Conservation (phyloP, 2,113 vertebrate genomes). For the Oxygymnocypris stewartii region DNA sequence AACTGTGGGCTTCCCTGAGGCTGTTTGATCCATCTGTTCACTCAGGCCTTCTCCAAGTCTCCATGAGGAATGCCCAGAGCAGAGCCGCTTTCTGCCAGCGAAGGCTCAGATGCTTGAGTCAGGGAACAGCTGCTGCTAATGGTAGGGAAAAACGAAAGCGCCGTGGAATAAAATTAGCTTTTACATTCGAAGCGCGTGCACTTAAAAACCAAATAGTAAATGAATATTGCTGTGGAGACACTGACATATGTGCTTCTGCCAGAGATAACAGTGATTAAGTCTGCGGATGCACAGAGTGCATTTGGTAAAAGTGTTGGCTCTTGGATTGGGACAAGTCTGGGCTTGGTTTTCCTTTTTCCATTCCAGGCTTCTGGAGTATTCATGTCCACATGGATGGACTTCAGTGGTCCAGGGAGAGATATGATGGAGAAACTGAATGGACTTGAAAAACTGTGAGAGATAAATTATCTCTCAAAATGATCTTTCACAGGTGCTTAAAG, state of each 20-base stretch:
- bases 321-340: constrained; percentile 5
- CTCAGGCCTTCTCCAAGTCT: constrained; percentile 7
- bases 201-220: background rate
- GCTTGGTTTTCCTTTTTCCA: background rate
- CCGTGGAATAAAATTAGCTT: background rate
- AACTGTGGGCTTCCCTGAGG: background rate
- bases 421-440: background rate
- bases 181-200: too few species aligned
- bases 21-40: constrained; percentile 15
- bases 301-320: background rate
- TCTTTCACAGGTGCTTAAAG: background rate
- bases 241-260: background rate
- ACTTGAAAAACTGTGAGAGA: background rate
- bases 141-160: background rate
- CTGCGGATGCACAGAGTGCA: background rate
- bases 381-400: background rate
- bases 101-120: constrained; percentile 18
- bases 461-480: background rate
- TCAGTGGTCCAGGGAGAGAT: background rate
- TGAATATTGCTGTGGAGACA: background rate
- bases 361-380: background rate
- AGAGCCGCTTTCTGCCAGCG: background rate
- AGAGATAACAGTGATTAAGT: background rate
- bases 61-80: constrained; percentile 16
- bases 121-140: constrained; percentile 36